Evolutionary conservation across 1,140 invertebrate species (phyloP).

Genomic region (Theocolax elegans): DNA sequence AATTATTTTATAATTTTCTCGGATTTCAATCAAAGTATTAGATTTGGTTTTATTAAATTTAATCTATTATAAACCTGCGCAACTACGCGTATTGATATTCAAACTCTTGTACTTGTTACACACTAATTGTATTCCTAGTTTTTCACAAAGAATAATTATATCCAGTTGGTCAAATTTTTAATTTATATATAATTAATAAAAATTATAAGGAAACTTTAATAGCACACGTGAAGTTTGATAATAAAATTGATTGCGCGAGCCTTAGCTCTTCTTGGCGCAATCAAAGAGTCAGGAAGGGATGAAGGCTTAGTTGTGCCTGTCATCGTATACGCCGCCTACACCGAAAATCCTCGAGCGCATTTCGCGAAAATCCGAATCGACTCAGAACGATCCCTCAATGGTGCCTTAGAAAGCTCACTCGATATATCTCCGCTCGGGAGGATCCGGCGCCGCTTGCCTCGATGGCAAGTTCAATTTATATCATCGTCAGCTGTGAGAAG

Average conservation of each 20-base stretch:
- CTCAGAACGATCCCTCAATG: conserved; percentile 52
- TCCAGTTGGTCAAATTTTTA: no score
- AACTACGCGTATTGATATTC: no score
- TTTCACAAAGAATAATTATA: no score
- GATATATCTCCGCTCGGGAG: conserved; percentile 14
- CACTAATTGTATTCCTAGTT: no score
- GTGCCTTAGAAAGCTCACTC: conserved; percentile 50
- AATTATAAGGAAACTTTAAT: no score
- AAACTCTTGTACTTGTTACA: no score
- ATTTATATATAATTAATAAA: no score
- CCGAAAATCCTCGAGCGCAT: not conserved
- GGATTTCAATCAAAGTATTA: no score
- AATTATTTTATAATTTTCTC: no score
- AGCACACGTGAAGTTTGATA: no score
- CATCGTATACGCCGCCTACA: not conserved
- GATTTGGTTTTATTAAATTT: no score
- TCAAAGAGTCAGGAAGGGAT: conserved; percentile 6
- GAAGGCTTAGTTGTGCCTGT: not conserved
- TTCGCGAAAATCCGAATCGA: conserved; percentile 14
- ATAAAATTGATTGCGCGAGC: not conserved
- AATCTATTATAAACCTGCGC: no score
- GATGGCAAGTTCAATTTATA: conserved; percentile 67
- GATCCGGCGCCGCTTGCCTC: conserved; percentile 63
- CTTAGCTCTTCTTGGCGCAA: not conserved
- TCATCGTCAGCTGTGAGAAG: conserved; percentile 58